Conservation (phyloP, 2,797 vertebrate species). For the Muscicapa comitata region DNA sequence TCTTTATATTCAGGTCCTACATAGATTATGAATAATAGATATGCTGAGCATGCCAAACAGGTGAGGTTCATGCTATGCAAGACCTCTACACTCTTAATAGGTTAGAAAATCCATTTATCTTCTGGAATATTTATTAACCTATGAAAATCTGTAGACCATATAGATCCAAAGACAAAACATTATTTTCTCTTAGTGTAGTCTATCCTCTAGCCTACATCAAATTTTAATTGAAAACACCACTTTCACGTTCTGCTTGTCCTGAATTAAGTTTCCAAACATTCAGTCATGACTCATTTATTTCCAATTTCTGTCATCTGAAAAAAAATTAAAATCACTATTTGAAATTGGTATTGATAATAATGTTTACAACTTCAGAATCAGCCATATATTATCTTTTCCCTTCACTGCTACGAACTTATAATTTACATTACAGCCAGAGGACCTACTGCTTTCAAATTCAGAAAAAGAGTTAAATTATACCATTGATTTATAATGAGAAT, state of each 20-base stretch:
- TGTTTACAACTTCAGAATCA: background rate
- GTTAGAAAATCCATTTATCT: background rate
- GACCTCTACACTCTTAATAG: background rate
- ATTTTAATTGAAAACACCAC: background rate
- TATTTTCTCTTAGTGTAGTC: background rate
- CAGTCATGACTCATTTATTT: background rate
- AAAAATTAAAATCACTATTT: background rate
- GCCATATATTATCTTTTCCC: background rate
- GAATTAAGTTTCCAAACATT: background rate
- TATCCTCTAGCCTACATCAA: background rate
- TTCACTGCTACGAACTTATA: background rate
- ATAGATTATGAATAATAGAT: background rate
- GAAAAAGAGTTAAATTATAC: background rate
- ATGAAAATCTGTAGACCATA: background rate
- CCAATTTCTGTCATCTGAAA: background rate
- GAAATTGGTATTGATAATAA: background rate
- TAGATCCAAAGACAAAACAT: background rate
- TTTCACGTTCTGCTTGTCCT: background rate
- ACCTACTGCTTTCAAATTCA: background rate
- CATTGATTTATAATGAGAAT: background rate
- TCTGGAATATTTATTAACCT: background rate
- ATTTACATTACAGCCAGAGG: background rate
- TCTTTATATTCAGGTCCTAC: background rate
- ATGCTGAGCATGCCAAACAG: background rate
- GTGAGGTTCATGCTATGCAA: background rate